These are phyloP conservation scores for Stylophora pistillata DNA, from an alignment of 64 coral and sea anemone genomes.

Conservation along the genomic window DNA sequence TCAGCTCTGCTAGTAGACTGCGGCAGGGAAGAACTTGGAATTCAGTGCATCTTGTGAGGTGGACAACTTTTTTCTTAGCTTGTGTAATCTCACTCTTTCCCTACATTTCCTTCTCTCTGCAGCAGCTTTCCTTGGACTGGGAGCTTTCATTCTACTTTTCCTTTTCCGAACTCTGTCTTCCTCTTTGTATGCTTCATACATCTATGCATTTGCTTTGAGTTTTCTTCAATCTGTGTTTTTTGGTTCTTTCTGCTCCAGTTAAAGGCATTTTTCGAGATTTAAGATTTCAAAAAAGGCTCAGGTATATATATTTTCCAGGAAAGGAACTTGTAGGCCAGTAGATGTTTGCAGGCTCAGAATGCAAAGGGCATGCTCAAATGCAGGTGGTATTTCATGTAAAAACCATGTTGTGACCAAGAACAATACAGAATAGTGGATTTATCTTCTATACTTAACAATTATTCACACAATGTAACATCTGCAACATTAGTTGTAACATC, in stretches of 20 bases:
- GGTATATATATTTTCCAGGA: too few relatives aligned
- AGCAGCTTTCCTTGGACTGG: slow-evolving; percentile 5
- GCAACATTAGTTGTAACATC: slow-evolving; percentile 16
- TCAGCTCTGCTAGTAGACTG: neutral
- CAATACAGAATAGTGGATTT: neutral
- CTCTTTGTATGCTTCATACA: slow-evolving; percentile 21
- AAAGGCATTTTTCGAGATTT: neutral
- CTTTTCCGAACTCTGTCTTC: slow-evolving; percentile 32
- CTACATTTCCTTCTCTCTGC: slow-evolving; percentile 39
- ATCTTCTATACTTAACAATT: neutral
- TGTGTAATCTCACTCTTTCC: slow-evolving; percentile 58
- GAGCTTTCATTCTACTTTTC: slow-evolving; percentile 25
- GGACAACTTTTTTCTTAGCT: slow-evolving; percentile 29
- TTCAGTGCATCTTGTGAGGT: slow-evolving; percentile 13
- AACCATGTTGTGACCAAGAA: too few relatives aligned
- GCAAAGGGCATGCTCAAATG: too few relatives aligned
- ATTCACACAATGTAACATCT: neutral
- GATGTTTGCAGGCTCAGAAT: too few relatives aligned
- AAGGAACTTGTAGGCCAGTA: too few relatives aligned
- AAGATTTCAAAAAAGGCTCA: too few relatives aligned
- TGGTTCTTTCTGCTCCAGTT: slow-evolving; percentile 19
- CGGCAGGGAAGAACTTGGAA: neutral
- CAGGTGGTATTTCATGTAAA: too few relatives aligned
- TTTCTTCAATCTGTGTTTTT: neutral
- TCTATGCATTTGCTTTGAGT: slow-evolving; percentile 20